Conservation (phyloP, 2,797 vertebrate genomes). For the Artibeus lituratus region DNA sequence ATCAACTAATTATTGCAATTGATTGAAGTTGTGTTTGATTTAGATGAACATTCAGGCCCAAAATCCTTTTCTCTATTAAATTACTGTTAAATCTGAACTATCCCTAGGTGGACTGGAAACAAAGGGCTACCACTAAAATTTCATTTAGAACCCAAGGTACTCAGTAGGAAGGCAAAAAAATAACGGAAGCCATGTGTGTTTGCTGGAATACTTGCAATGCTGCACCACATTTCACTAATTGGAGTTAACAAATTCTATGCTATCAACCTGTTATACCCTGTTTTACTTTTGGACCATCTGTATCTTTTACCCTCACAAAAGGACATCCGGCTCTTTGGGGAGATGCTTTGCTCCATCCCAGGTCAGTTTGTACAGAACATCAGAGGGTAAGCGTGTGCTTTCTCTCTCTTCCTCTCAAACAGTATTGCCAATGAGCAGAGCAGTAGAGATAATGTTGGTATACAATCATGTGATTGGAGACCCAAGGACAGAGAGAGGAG, state of each 20-base stretch:
- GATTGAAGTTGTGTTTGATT: neutral
- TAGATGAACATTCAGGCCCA: neutral
- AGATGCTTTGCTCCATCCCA: neutral
- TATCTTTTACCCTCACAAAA: neutral
- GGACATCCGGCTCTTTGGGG: neutral
- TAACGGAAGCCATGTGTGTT: neutral
- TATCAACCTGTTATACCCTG: neutral
- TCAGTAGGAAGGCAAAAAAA: neutral
- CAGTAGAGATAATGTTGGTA: neutral
- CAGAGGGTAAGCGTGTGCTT: neutral
- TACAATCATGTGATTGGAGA: neutral
- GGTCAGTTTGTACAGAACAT: neutral
- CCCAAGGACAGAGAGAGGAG: neutral
- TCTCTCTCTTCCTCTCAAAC: neutral
- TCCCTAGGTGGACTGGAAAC: neutral
- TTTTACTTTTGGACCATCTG: neutral
- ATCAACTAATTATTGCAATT: neutral
- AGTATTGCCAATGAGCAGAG: neutral
- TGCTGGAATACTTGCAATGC: neutral
- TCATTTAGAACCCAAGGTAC: neutral
- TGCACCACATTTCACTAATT: neutral
- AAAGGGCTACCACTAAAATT: constrained; percentile 22
- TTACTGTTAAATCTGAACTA: neutral
- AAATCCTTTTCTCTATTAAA: constrained; percentile 3
- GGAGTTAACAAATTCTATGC: neutral